Evolutionary conservation across 1,140 invertebrate genomes (phyloP), one percentile per base, ranked within the genome.

Genomic region (Goniozus legneri): DNA sequence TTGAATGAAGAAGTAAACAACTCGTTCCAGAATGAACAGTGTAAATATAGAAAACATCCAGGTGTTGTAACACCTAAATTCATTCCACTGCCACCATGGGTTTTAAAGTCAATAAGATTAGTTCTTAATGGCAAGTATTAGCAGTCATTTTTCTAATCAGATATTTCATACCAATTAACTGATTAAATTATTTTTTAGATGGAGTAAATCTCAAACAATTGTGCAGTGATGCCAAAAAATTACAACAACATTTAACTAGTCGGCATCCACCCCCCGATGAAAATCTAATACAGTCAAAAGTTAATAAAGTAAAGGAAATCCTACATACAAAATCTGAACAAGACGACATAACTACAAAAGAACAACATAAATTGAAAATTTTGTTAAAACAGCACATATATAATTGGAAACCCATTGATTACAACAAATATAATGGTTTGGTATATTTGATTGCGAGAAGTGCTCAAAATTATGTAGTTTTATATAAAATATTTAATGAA

Each of bases 401-500:
- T 64, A 76, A 80, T 43, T 92, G 89, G 88, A 77, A 79, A 53
- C 77, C 84, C n/a, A 76, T 91, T 12, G 63, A 80, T 3, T 93
- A 88, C 58, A 78, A 85, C 53, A 66, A 77, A 31, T 72, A 83
- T 15, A 82, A 79, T 13, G 74, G 76, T 30, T 63, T 86, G 8
- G 72, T 85, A 13, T 94, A 95, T 75, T 73, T 92, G 40, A 64
- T 87, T 36, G 73, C 65, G 1, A 76, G 91, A 66, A 74, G 84
- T 16, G 77, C 85, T 12, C 74, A 81, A 4, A 89, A 96, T 49
- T 94, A 89, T 80, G 82, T 86, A 3, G 81, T 85, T 6, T 63
- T 92, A 18, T 60, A 70, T 42, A 81, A 75, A 60, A 82, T 94
- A 42, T 83, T 96, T 39, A 71, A 79, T 8, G 91, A 95, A 78